Conservation (phyloP, 2,797 vertebrate species). For the Molossus alvarezi region DNA sequence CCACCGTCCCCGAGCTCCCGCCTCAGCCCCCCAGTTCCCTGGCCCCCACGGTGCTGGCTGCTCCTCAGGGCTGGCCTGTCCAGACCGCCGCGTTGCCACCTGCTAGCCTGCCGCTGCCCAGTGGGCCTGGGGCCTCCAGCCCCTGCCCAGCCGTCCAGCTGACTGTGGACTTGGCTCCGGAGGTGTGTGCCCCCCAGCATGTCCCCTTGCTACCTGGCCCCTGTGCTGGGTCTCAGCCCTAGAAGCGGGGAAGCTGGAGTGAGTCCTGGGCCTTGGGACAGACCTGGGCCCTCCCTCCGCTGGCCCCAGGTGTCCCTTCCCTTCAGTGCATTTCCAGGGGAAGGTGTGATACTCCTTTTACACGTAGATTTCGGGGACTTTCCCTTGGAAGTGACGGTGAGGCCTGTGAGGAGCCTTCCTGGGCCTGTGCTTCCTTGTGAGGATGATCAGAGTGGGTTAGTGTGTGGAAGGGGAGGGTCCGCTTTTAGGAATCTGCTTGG, state of each 20-base stretch:
- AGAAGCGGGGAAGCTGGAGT: neutral
- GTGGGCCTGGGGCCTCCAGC: constrained; percentile 82
- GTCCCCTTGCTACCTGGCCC: neutral
- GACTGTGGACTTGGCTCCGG: constrained; percentile 86
- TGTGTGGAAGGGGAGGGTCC: neutral
- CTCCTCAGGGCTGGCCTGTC: constrained; percentile 86
- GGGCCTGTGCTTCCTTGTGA: neutral
- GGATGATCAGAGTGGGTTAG: neutral
- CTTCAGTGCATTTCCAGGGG: neutral
- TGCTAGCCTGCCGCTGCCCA: constrained; percentile 82
- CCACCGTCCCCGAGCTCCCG: constrained; percentile 84
- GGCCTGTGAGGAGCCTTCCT: neutral
- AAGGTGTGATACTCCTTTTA: neutral
- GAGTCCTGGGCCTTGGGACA: neutral
- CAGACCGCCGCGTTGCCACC: constrained; percentile 86
- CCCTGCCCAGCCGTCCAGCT: constrained; percentile 83
- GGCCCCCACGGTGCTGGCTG: constrained; percentile 70
- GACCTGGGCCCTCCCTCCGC: neutral
- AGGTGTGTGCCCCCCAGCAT: constrained; percentile 84
- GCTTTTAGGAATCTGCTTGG: neutral
- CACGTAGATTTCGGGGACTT: neutral
- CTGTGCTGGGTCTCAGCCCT: neutral
- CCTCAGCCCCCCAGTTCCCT: constrained; percentile 86
- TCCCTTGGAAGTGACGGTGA: neutral
- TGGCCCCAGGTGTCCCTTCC: neutral